phyloP scores from a whole-genome alignment of 2,113 vertebrate genomes.

The Sceloporus undulatus region DNA sequence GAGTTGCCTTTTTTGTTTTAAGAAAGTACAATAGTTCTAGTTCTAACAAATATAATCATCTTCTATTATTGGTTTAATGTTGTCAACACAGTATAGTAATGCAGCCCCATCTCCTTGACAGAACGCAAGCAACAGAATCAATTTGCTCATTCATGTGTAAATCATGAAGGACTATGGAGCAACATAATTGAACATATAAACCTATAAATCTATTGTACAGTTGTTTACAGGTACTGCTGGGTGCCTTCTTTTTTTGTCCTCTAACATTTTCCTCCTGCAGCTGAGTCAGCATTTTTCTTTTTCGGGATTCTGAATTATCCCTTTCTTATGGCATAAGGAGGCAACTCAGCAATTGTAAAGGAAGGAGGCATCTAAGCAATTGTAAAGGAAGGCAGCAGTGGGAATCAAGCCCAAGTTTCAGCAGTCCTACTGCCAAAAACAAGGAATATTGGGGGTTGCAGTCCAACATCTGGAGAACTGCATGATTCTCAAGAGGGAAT shows the following conservation, averaged over 20 bases:
- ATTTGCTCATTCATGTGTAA: background rate
- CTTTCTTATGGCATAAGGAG: background rate
- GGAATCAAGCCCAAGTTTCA: too few relatives aligned
- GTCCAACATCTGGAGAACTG: too few relatives aligned
- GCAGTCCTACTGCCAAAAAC: too few relatives aligned
- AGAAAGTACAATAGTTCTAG: too few relatives aligned
- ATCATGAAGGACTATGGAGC: background rate
- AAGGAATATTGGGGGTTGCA: too few relatives aligned
- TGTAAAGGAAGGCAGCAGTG: background rate
- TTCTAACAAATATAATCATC: too few relatives aligned
- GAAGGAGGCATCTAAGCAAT: background rate
- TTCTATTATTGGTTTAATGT: too few relatives aligned
- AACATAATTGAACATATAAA: background rate
- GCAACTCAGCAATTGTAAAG: background rate
- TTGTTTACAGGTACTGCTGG: background rate
- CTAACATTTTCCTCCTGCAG: background rate
- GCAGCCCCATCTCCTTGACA: too few relatives aligned
- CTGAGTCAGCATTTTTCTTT: background rate
- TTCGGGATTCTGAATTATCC: background rate
- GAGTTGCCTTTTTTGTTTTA: too few relatives aligned
- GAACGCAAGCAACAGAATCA: too few relatives aligned
- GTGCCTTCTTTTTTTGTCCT: background rate
- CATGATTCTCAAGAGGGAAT: too few relatives aligned
- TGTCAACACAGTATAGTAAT: background rate
- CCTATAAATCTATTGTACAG: too few relatives aligned